Evolutionary conservation across 2,888 invertebrate genomes (phyloP), one percentile per base, ranked within the genome.

Genomic region (Aquatica leii): DNA sequence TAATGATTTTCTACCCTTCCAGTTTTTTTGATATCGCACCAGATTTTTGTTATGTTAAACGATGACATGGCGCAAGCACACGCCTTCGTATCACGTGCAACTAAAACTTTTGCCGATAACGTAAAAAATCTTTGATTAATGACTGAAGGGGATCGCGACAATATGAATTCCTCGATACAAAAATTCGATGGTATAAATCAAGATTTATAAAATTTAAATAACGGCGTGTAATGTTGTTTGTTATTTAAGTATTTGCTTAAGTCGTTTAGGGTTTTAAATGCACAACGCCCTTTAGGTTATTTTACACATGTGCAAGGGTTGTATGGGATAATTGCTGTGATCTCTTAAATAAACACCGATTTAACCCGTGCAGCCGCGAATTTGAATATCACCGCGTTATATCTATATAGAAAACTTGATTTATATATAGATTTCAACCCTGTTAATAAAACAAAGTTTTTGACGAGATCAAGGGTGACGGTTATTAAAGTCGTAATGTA

Each of bases 11-110:
- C 63, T 66, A 70, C 72, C 73, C 71, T 73, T 73, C 68, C 56
- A 17, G 56, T 40, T 54, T 54, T 65, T 34, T 31, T 20, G 56
- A 62, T 57, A 54, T 35, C 49, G 35, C 34, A 35, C 34, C 52
- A 59, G 58, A 74, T 75, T 80, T 80, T 80, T 79, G 78, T 80
- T 71, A 80, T 80, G 80, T 76, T 79, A 79, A 73, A 70, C 67
- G 77, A 73, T 67, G 71, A 41, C 71, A 67, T 62, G 69, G 59
- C 60, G 62, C 67, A 58, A 59, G 66, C 74, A 66, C 72, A 76
- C 78, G 77, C 77, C 78, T 66, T 71, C 73, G 52, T 55, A 74
- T 72, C 77, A 76, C 76, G 77, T 77, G 77, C 60, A 68, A 57
- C 71, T 70, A 73, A 73, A 72, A 71, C 59, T 46, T 56, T 52